Conservation (phyloP, 2,797 vertebrate genomes). For the Naso thynnoides region DNA sequence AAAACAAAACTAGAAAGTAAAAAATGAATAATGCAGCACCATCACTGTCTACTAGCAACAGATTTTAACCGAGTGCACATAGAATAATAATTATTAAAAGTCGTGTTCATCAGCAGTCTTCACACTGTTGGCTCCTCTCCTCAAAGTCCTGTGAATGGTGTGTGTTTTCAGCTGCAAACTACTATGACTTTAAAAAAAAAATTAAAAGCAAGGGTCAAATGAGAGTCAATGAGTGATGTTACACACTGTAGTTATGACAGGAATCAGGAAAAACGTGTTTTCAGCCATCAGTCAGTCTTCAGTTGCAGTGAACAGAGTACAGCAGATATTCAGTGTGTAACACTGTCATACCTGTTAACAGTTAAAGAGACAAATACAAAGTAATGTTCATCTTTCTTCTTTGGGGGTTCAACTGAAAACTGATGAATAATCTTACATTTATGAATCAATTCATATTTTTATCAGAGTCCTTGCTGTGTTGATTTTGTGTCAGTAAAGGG, state of each 20-base stretch:
- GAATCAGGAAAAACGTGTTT: not conserved
- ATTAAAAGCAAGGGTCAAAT: no score
- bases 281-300: not conserved
- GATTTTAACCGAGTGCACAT: not conserved
- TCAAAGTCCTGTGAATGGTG: conserved; percentile 2
- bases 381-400: no score
- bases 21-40: not conserved
- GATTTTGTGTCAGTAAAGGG: no score
- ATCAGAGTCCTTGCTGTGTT: no score
- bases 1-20: not conserved
- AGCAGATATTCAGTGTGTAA: no score
- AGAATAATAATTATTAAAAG: not conserved
- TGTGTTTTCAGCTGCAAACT: not conserved
- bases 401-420: no score
- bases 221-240: not conserved
- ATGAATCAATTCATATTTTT: no score
- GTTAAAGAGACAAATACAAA: no score
- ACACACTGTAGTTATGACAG: not conserved
- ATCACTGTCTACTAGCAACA: not conserved
- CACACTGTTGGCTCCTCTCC: not conserved
- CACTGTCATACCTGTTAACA: no score
- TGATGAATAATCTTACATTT: no score
- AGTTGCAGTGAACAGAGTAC: no score
- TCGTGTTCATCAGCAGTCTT: not conserved
- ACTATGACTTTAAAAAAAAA: not conserved